phyloP scores from a whole-genome alignment of 2,797 vertebrate species.

The Mus spretus region DNA sequence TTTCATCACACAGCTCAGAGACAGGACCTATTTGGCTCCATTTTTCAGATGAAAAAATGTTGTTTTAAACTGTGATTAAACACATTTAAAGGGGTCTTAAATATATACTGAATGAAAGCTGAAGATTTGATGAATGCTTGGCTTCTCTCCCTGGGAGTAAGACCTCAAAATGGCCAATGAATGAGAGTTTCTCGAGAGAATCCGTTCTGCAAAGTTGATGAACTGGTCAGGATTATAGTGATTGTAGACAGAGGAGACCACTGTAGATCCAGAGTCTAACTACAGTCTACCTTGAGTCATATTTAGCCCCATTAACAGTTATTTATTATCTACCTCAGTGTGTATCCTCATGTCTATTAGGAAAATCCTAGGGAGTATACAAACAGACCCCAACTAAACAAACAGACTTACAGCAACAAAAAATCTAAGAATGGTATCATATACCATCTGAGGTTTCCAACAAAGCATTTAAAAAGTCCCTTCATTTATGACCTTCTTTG shows the following conservation, averaged over 20 bases:
- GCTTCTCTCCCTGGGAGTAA: constrained; percentile 64
- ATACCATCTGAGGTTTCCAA: neutral
- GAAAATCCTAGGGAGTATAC: neutral
- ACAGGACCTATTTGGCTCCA: neutral
- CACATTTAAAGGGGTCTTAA: constrained; percentile 54
- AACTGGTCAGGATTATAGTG: too few species aligned
- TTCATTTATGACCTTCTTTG: neutral
- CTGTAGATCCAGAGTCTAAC: neutral
- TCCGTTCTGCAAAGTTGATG: too few species aligned
- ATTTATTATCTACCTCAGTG: neutral
- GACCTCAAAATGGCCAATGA: constrained; percentile 57
- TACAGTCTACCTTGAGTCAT: neutral
- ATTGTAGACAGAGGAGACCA: neutral
- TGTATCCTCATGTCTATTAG: neutral
- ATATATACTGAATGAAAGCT: constrained; percentile 73
- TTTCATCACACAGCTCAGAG: constrained; percentile 36
- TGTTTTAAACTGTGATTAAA: constrained; percentile 66
- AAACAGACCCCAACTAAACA: neutral
- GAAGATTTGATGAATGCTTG: constrained; percentile 64
- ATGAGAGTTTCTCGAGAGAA: neutral
- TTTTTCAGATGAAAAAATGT: constrained; percentile 39
- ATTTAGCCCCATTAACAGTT: neutral
- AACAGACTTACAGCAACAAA: neutral
- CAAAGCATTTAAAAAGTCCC: neutral
- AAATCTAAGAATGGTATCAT: neutral